Conservation (phyloP, 2,888 invertebrate genomes). For the Rotaria magnacalcarata region DNA sequence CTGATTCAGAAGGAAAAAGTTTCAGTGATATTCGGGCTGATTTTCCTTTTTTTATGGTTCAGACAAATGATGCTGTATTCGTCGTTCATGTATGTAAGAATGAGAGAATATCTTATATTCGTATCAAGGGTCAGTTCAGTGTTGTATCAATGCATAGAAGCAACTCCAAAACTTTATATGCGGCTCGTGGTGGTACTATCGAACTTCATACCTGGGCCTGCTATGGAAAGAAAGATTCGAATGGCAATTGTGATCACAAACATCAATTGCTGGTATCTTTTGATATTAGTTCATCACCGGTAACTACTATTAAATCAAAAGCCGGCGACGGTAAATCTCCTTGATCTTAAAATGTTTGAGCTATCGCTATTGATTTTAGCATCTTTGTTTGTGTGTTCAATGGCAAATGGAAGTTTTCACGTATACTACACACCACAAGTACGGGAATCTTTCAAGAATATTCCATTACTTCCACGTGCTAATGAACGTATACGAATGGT, state of each 20-base stretch:
- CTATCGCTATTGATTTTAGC: too few species aligned
- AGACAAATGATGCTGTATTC: neutral
- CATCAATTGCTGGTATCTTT: neutral
- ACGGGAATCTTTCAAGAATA: neutral
- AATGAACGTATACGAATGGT: neutral
- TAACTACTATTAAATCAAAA: neutral
- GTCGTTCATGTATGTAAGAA: neutral
- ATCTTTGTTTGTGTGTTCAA: neutral
- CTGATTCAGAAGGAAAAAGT: neutral
- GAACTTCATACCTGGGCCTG: neutral
- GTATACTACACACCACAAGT: neutral
- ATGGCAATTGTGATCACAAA: neutral
- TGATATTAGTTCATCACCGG: neutral
- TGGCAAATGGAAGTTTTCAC: neutral
- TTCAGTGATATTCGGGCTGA: accelerated
- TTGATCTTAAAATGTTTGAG: too few species aligned
- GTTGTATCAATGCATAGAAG: neutral
- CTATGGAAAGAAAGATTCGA: neutral
- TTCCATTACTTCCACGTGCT: neutral
- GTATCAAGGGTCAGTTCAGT: neutral
- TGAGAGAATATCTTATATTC: neutral
- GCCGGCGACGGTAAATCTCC: neutral
- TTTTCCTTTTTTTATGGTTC: neutral
- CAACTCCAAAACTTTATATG: neutral
- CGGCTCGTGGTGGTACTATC: neutral